A percentile compares a stretch with the other conserved stretches of the same genome.
Conservation (phyloP, 2,113 vertebrate species). For the Myiopsitta monachus region DNA sequence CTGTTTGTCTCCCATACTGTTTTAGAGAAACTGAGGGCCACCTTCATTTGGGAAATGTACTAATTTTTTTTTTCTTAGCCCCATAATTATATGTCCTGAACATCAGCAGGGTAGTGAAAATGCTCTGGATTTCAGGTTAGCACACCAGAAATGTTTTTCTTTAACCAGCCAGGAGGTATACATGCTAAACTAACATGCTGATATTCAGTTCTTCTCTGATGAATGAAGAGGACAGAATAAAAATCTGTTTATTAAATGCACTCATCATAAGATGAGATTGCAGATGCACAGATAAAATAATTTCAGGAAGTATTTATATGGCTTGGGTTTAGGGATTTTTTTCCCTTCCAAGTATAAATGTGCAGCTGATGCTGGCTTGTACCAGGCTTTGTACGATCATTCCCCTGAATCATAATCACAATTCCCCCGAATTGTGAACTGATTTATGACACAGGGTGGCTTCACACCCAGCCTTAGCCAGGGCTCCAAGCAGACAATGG, state of each 20-base stretch:
- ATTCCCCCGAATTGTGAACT: accelerated
- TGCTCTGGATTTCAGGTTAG: not conserved
- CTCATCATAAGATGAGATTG: not conserved
- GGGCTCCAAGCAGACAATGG: not conserved
- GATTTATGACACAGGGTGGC: not conserved
- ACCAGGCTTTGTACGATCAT: accelerated
- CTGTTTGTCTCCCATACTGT: not conserved
- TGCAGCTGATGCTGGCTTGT: not conserved
- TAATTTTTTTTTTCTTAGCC: not conserved
- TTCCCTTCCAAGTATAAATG: not conserved
- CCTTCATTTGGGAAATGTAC: not conserved
- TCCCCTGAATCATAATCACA: not conserved
- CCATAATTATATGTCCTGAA: not conserved
- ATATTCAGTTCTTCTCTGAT: not conserved
- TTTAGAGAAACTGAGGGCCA: not conserved
- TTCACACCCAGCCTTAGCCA: not conserved
- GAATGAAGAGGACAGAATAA: not conserved
- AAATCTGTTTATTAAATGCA: not conserved
- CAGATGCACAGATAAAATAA: not conserved
- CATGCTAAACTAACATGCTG: not conserved
- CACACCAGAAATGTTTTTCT: not conserved
- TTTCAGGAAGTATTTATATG: not conserved
- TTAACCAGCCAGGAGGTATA: not conserved
- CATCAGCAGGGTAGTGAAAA: not conserved
- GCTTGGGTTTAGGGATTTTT: not conserved